Percentiles rank a stretch among this genome's conserved stretches.
phyloP scores from a whole-genome alignment of 1,140 invertebrate species.

The Zaprionus africanus region DNA sequence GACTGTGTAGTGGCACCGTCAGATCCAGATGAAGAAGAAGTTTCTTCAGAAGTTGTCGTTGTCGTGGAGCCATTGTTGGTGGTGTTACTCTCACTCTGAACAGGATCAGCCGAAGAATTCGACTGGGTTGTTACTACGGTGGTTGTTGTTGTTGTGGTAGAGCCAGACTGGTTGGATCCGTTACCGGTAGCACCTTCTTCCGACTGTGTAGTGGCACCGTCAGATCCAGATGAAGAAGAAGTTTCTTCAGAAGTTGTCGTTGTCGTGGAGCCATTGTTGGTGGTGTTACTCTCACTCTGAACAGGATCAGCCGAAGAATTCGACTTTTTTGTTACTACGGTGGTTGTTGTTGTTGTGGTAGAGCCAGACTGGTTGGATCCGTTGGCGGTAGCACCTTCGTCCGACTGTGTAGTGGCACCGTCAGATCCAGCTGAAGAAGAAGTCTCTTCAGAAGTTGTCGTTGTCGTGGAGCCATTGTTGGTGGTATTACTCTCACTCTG shows the following conservation, averaged over 20 bases:
- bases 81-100: background rate
- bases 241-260: slow-evolving; percentile 13
- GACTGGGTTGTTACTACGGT: background rate
- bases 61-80: slow-evolving; percentile 10
- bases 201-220: background rate
- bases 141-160: slow-evolving; percentile 21
- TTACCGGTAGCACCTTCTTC: background rate
- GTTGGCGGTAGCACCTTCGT: background rate
- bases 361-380: slow-evolving; percentile 4
- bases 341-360: slow-evolving; percentile 17
- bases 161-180: background rate
- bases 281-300: background rate
- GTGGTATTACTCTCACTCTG: background rate
- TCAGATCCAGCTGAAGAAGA: background rate
- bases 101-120: too few relatives aligned
- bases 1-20: too few relatives aligned
- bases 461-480: background rate
- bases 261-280: slow-evolving; percentile 7
- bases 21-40: background rate
- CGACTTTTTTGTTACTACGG: background rate
- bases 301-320: background rate
- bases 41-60: slow-evolving; percentile 12
- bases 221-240: background rate
- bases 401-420: background rate
- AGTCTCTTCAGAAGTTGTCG: slow-evolving; percentile 11